These are phyloP conservation scores for Polyommatus iphigenia DNA, from an alignment of 2,888 invertebrate species.

Conservation along the genomic window DNA sequence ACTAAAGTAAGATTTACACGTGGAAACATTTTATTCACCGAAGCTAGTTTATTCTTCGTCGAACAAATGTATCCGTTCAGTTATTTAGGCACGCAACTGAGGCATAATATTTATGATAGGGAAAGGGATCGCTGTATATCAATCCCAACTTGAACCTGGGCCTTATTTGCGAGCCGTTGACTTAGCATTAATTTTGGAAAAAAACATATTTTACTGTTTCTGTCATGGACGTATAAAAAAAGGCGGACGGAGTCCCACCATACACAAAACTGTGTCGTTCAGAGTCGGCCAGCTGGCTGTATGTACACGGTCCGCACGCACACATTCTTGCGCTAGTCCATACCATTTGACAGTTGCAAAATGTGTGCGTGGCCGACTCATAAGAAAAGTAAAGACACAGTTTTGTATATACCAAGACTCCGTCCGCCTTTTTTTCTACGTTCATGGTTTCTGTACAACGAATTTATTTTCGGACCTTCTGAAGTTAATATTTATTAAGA, in stretches of 20 bases:
- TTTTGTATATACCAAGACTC: too few relatives aligned
- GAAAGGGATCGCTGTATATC: slow-evolving; percentile 4
- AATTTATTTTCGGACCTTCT: background rate
- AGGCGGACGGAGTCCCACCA: too few relatives aligned
- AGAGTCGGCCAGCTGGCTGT: too few relatives aligned
- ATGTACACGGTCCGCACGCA: too few relatives aligned
- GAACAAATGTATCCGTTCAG: background rate
- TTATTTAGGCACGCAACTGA: background rate
- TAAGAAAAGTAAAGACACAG: too few relatives aligned
- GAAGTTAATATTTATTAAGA: background rate
- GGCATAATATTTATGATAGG: background rate
- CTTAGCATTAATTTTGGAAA: background rate
- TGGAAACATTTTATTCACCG: background rate
- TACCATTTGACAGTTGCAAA: too few relatives aligned
- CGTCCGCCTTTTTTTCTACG: too few relatives aligned
- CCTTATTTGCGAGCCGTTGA: background rate
- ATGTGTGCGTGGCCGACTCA: too few relatives aligned
- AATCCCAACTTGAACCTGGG: slow-evolving; percentile 7
- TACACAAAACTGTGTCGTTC: too few relatives aligned
- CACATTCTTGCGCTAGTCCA: too few relatives aligned
- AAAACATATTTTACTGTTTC: background rate
- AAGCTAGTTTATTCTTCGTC: background rate
- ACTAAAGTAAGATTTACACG: background rate
- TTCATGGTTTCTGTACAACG: background rate
- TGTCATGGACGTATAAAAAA: too few relatives aligned